Evolutionary conservation across 2,888 invertebrate species (phyloP).

Genomic region (Therioaphis trifolii): DNA sequence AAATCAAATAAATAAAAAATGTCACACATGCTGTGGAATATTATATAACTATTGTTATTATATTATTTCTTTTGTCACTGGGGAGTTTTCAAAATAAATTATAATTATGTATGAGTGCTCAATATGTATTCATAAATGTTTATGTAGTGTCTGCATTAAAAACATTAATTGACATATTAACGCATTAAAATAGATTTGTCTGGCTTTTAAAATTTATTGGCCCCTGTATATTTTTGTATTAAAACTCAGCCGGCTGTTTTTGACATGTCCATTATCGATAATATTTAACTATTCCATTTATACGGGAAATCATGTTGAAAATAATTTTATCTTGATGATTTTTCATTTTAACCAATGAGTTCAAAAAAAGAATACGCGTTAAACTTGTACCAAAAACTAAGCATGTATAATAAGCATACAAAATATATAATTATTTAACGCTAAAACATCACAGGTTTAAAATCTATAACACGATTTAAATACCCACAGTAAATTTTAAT

Average conservation of each 20-base stretch:
- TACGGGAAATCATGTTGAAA: too few species aligned
- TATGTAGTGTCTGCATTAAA: not conserved
- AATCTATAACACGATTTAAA: too few species aligned
- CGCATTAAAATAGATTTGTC: constrained; percentile 11
- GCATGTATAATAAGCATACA: too few species aligned
- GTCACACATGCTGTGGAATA: not conserved
- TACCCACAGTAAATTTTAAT: too few species aligned
- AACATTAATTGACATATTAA: not conserved
- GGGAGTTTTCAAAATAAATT: constrained; percentile 37
- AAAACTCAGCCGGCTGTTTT: not conserved
- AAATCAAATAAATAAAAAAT: not conserved
- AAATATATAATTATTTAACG: too few species aligned
- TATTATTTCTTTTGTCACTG: not conserved
- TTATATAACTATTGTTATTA: not conserved
- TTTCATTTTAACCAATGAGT: too few species aligned
- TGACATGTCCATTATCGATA: constrained; percentile 30
- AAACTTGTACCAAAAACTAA: too few species aligned
- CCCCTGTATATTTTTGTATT: constrained; percentile 17
- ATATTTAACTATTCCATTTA: not conserved
- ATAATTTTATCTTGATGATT: too few species aligned
- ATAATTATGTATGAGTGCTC: not conserved
- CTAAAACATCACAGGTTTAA: too few species aligned
- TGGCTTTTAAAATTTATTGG: constrained; percentile 18
- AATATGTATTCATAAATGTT: constrained; percentile 7
- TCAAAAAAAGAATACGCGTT: too few species aligned